phyloP scores from a whole-genome alignment of 35 echinoderm and acorn worm species.

The Lytechinus variegatus region DNA sequence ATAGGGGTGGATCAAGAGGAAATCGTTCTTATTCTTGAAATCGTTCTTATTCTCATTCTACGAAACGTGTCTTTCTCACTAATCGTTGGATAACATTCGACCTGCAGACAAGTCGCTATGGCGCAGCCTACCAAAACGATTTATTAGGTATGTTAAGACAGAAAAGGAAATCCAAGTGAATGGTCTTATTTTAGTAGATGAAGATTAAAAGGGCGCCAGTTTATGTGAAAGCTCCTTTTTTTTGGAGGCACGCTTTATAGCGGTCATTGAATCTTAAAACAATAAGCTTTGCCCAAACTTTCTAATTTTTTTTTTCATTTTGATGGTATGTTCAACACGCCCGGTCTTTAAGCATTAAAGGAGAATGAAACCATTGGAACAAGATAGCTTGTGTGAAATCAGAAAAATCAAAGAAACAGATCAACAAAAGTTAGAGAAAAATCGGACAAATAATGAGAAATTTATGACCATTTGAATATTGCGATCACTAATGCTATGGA shows the following conservation, averaged over 20 bases:
- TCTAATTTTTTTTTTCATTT: not conserved
- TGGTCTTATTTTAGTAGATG: not conserved
- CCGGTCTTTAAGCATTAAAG: too few relatives aligned
- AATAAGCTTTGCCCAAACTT: not conserved
- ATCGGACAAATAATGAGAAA: too few relatives aligned
- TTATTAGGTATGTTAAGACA: not conserved
- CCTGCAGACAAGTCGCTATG: not conserved
- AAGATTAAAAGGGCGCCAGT: not conserved
- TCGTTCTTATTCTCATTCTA: not conserved
- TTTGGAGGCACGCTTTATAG: not conserved
- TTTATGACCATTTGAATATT: too few relatives aligned
- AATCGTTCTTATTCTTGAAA: too few relatives aligned
- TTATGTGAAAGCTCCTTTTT: not conserved
- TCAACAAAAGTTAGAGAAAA: too few relatives aligned
- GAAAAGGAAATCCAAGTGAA: not conserved
- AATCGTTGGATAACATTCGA: not conserved
- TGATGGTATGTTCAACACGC: not conserved
- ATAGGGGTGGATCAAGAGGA: not conserved
- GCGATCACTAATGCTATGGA: too few relatives aligned
- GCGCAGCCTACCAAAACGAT: not conserved
- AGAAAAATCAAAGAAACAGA: too few relatives aligned
- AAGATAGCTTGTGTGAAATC: too few relatives aligned
- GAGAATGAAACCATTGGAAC: too few relatives aligned
- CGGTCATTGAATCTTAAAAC: not conserved
- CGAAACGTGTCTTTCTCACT: not conserved